These are phyloP conservation scores for Phoxinus phoxinus DNA, from an alignment of 2,113 vertebrate genomes.

Conservation along the genomic window DNA sequence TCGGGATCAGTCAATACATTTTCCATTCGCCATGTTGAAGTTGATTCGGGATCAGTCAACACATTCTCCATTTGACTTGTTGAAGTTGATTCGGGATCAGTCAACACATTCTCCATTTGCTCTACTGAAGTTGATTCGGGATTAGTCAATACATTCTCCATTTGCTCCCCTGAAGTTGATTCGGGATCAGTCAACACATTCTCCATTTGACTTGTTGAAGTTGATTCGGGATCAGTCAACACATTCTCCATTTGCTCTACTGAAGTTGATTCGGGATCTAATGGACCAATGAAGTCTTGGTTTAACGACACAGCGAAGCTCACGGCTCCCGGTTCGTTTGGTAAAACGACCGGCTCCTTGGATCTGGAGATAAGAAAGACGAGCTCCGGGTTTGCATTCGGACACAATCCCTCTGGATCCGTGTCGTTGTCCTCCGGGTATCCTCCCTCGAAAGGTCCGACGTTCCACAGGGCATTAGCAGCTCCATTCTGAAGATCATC, in stretches of 20 bases:
- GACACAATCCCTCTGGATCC: slow-evolving; percentile 44
- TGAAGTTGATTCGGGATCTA: slow-evolving; percentile 71
- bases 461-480: slow-evolving; percentile 42
- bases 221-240: too few species aligned
- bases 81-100: too few species aligned
- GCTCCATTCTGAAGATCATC: slow-evolving; percentile 44
- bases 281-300: slow-evolving; percentile 70
- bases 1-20: too few species aligned
- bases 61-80: too few species aligned
- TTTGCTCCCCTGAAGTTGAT: too few species aligned
- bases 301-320: slow-evolving; percentile 58
- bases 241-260: too few species aligned
- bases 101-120: too few species aligned
- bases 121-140: too few species aligned
- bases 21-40: rapidly evolving
- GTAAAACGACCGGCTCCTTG: slow-evolving; percentile 48
- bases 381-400: slow-evolving; percentile 55
- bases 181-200: too few species aligned
- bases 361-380: slow-evolving; percentile 65
- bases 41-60: too few species aligned
- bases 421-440: slow-evolving; percentile 38
- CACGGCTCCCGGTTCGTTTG: slow-evolving; percentile 9
- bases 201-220: too few species aligned
- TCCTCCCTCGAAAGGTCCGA: slow-evolving; percentile 52
- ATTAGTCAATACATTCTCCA: too few species aligned